Evolutionary conservation across 2,113 vertebrate genomes (phyloP), one percentile per base, ranked within the genome.

Genomic region (Gasterosteus nipponicus): DNA sequence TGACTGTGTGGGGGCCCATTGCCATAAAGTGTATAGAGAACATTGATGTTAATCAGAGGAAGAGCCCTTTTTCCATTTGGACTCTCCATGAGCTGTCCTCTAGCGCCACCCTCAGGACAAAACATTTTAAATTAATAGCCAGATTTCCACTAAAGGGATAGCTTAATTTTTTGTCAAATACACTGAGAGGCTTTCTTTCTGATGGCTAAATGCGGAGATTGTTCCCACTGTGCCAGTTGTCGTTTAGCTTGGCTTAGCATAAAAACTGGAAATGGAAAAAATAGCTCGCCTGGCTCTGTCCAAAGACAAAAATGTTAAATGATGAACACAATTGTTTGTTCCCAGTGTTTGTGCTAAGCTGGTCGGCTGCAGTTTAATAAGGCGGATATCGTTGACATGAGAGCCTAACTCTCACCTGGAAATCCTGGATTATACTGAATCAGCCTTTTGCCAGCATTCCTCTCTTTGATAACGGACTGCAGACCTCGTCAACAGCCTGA

Each of bases 401-500:
- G 77, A 73, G 75, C 31, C 22, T 67, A 56, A 69, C 59, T 44
- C 59, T 68, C 49, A 70, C 29, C 8, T 64, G 66, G 69, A 72
- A 78, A 63, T 60, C 53, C 69, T 51, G 81, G 69, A 88, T 76
- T 26, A 3, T 59, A 75, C 57, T 35, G 68, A 65, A 49, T 76
- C 72, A 61, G 70, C 82, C 62, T 80, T 53, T 69, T 82, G 73
- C 22, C 86, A 87, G 82, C 87, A 85, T 83, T 91, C 88, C 75
- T 84, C 73, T 84, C 22, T 78, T 74, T 80, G 72, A 73, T 68
- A 78, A 89, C 73, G 58, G 70, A 85, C 76, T 85, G 56, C 80
- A 82, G 83, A 88, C 80, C 76, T 69, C 75, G 75, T 82, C 86
- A 83, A 71, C 89, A 87, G 85, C 80, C 91, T 92, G 85, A 92